Evolutionary conservation across 2,888 invertebrate genomes (phyloP), one percentile per base, ranked within the genome.

Genomic region (Leptarthrus brevirostris): DNA sequence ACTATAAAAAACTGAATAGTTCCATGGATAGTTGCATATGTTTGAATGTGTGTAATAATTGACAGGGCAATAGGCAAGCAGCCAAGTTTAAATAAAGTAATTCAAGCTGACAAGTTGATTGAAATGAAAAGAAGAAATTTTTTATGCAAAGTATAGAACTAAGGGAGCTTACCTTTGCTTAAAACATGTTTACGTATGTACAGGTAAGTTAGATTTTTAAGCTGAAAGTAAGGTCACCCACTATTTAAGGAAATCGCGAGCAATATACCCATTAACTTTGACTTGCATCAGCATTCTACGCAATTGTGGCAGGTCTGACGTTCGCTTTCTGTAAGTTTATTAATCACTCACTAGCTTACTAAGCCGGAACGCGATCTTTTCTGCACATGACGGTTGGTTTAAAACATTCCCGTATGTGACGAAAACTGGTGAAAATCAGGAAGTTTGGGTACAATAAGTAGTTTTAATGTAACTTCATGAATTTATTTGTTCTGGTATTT

Each of bases 151-250:
- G n/a, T n/a, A n/a, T n/a, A n/a, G n/a, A n/a, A n/a, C n/a, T n/a
- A n/a, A n/a, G n/a, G n/a, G 30, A 30, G 8, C 8, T 30, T 30
- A 30, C 30, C 30, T 30, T 30, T 30, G 4, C 4, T 40, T 0
- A 16, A 49, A 49, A 3, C 4, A 49, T 49, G 49, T 49, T 49
- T 49, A 49, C 49, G 20, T 49, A 18, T 49, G 49, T 18, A 1
- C n/a, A 12, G n/a, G n/a, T n/a, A n/a, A n/a, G n/a, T 4, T 6
- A 49, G 0, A 49, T 49, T 49, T 49, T 49, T 49, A 49, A 20
- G 16, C n/a, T 18, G 49, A 3, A 49, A 5, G 18, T 49, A 49
- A 49, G 49, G 49, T 49, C 49, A 49, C 49, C 49, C 49, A 49
- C 49, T 49, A 16, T 49, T 49, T 49, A 20, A 49, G 49, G 20